These are phyloP conservation scores for Rhynchotus rufescens DNA, from an alignment of 2,797 vertebrate species.

Conservation along the genomic window DNA sequence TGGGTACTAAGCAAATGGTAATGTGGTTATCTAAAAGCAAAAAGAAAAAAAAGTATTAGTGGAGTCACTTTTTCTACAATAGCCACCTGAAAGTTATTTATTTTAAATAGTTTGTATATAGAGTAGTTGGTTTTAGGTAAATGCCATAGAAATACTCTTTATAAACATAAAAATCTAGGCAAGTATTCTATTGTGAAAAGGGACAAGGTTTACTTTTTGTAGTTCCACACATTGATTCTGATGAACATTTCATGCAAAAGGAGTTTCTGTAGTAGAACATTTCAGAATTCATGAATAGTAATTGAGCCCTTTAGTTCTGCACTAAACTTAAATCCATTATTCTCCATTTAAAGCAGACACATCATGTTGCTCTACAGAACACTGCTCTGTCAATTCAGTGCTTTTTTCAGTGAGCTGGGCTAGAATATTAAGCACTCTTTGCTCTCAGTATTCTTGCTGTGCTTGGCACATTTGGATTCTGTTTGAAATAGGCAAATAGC, in stretches of 20 bases:
- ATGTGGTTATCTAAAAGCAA: background rate
- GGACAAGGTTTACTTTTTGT: slow-evolving; percentile 65
- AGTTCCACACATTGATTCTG: slow-evolving; percentile 76
- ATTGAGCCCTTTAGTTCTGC: slow-evolving; percentile 81
- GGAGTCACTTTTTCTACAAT: slow-evolving; percentile 11
- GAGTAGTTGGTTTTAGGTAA: slow-evolving; percentile 40
- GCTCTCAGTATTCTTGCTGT: slow-evolving; percentile 77
- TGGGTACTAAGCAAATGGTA: background rate
- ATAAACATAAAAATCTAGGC: slow-evolving; percentile 46
- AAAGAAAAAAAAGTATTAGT: background rate
- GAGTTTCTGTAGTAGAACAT: slow-evolving; percentile 78
- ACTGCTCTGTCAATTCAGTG: slow-evolving; percentile 76
- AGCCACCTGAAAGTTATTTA: slow-evolving; percentile 29
- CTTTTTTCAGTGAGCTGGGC: slow-evolving; percentile 70
- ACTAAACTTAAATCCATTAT: slow-evolving; percentile 84
- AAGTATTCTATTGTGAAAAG: slow-evolving; percentile 51
- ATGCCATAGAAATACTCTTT: slow-evolving; percentile 32
- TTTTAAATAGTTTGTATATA: slow-evolving; percentile 51
- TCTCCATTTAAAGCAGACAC: slow-evolving; percentile 83
- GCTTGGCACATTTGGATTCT: slow-evolving; percentile 76
- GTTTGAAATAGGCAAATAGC: slow-evolving; percentile 80
- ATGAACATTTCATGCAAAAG: slow-evolving; percentile 83
- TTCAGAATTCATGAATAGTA: slow-evolving; percentile 84
- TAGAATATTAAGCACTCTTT: slow-evolving; percentile 80
- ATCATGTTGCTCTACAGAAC: slow-evolving; percentile 78